phyloP scores from a whole-genome alignment of 2,113 vertebrate genomes.

The Corvus cornix region DNA sequence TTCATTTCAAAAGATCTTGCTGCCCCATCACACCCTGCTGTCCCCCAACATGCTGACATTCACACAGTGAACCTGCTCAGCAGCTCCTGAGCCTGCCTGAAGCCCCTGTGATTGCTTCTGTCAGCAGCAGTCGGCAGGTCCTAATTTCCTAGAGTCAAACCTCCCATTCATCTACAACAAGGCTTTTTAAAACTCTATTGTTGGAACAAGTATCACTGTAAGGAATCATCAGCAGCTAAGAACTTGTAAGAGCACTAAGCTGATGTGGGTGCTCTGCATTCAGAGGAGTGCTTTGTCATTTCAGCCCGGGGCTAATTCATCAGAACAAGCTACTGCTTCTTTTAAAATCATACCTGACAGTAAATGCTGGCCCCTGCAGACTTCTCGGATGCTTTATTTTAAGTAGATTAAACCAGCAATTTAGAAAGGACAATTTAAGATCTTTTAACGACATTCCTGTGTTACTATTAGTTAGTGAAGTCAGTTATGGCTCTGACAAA shows the following conservation, averaged over 20 bases:
- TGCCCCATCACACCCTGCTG: neutral
- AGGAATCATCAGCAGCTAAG: neutral
- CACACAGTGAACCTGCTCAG: neutral
- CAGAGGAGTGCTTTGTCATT: neutral
- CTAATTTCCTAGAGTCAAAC: neutral
- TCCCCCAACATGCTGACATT: neutral
- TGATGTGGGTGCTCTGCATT: neutral
- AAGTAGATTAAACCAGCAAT: conserved; percentile 25
- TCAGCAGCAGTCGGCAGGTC: neutral
- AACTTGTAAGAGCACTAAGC: neutral
- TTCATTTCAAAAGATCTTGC: neutral
- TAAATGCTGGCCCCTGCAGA: neutral
- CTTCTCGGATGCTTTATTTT: neutral
- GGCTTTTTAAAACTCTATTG: neutral
- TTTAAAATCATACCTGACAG: neutral
- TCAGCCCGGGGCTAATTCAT: neutral
- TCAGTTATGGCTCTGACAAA: conserved; percentile 3
- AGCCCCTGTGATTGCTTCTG: neutral
- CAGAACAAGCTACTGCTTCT: neutral
- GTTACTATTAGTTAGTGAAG: neutral
- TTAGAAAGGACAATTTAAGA: neutral
- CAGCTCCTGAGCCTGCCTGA: neutral
- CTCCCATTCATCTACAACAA: neutral
- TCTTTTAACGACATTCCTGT: neutral
- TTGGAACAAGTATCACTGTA: neutral